phyloP scores from a whole-genome alignment of 2,113 vertebrate species.

The Phylloscopus whistleri region DNA sequence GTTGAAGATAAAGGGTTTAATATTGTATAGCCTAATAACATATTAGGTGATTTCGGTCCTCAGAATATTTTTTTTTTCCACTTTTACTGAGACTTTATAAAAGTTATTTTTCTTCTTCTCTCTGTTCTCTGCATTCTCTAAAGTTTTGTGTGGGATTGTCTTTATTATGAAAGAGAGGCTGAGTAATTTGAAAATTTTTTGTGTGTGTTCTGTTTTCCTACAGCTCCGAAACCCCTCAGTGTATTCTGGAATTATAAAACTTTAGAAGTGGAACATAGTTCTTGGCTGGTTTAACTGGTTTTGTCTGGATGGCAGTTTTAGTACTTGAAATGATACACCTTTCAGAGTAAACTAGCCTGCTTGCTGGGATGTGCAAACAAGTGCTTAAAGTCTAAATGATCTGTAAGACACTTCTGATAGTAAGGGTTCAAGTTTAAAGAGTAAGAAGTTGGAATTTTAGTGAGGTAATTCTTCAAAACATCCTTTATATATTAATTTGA shows the following conservation, averaged over 20 bases:
- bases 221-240: slow-evolving; percentile 16
- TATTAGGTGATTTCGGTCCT: background rate
- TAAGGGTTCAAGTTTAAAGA: background rate
- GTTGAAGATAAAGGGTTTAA: background rate
- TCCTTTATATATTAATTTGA: background rate
- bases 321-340: slow-evolving; percentile 3
- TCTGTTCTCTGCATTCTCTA: slow-evolving; percentile 9
- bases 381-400: background rate
- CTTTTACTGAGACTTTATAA: background rate
- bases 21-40: background rate
- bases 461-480: background rate
- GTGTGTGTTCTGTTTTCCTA: slow-evolving; percentile 10
- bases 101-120: background rate
- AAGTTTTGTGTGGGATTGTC: slow-evolving; percentile 42
- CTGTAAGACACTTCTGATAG: background rate
- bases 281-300: slow-evolving; percentile 53
- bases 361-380: background rate
- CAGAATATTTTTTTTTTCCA: background rate
- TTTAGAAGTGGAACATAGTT: slow-evolving; percentile 53
- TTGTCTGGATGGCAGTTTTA: slow-evolving; percentile 43
- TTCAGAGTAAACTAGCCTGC: background rate
- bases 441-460: background rate
- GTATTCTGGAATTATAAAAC: slow-evolving; percentile 61
- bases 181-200: slow-evolving; percentile 36
- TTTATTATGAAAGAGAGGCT: slow-evolving; percentile 38